phyloP scores from a whole-genome alignment of 2,113 vertebrate species.

The Grammomys dolichurus region DNA sequence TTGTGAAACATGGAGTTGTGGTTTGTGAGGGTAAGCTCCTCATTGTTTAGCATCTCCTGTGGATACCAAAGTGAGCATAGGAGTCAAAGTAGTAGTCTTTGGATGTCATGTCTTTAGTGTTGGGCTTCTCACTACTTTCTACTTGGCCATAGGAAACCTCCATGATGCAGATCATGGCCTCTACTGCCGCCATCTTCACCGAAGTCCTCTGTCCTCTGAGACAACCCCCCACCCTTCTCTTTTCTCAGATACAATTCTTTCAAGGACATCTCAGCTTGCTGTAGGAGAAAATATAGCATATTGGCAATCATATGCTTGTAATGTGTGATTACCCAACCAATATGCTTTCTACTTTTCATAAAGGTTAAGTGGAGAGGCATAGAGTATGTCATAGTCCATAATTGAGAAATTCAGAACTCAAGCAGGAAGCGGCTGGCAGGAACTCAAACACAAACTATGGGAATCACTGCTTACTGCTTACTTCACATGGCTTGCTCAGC shows the following conservation, averaged over 20 bases:
- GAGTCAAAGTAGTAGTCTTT: constrained; percentile 98
- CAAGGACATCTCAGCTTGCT: background rate
- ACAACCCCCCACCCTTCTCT: no score
- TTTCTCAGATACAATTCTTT: background rate
- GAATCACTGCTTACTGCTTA: background rate
- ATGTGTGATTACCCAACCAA: background rate
- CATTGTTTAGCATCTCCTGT: constrained; percentile 97
- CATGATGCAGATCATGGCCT: no score
- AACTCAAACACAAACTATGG: background rate
- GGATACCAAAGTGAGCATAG: constrained; percentile 96
- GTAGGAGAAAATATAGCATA: background rate
- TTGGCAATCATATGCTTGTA: background rate
- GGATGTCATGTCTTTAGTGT: constrained; percentile 96
- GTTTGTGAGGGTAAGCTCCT: constrained; percentile 95
- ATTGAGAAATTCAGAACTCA: background rate
- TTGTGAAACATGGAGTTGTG: constrained; percentile 98
- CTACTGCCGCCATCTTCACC: no score
- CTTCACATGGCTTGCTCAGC: background rate
- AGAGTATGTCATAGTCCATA: background rate
- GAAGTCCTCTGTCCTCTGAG: no score
- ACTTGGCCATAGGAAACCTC: constrained; percentile 90
- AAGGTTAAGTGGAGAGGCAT: background rate
- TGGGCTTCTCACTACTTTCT: constrained; percentile 92
- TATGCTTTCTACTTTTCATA: background rate
- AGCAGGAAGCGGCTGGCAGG: background rate